phyloP scores from a whole-genome alignment of 1,140 invertebrate species.

The Globodera rostochiensis region DNA sequence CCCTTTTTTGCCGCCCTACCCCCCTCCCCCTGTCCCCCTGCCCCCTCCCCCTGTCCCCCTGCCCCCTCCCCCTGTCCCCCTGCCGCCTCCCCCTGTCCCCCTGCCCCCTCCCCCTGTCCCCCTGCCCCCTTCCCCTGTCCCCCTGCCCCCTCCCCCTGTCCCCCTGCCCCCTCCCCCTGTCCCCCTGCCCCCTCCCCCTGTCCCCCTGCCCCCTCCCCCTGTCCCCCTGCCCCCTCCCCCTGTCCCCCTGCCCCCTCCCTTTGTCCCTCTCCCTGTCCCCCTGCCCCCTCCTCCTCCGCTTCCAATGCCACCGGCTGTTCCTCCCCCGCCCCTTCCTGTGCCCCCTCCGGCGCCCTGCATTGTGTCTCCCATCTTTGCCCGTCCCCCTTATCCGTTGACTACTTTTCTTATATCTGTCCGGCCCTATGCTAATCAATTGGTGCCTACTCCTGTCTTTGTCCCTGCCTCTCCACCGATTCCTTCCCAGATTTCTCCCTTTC shows the following conservation, averaged over 20 bases:
- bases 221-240: background rate
- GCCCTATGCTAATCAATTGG: background rate
- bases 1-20: background rate
- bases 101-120: background rate
- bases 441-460: background rate
- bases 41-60: background rate
- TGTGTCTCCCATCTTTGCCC: background rate
- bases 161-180: background rate
- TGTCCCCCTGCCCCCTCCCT: slow-evolving; percentile 1
- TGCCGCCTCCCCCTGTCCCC: background rate
- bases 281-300: slow-evolving; percentile 4
- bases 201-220: background rate
- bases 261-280: background rate
- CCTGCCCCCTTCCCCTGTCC: background rate
- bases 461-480: background rate
- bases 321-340: background rate
- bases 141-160: background rate
- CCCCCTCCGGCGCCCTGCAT: background rate
- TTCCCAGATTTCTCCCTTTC: background rate
- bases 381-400: background rate
- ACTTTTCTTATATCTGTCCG: slow-evolving; percentile 22
- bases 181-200: slow-evolving; percentile 16
- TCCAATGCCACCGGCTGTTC: background rate
- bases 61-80: background rate
- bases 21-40: slow-evolving; percentile 4